Conservation (phyloP, 37 sponge, comb jelly and placozoan genomes). For the Diacarnus erythraeanus region DNA sequence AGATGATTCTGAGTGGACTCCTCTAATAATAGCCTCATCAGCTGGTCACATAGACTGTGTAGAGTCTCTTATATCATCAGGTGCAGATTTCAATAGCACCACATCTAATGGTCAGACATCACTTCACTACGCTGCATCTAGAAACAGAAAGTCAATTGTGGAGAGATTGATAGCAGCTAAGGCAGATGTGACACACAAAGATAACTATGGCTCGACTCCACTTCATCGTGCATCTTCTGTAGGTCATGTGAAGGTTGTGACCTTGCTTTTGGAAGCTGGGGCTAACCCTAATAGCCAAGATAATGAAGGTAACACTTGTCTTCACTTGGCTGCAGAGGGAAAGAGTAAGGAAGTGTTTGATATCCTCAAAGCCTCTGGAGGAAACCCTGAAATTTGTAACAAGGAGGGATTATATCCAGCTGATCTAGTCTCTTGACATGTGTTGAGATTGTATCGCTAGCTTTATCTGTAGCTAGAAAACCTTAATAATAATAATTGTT, state of each 20-base stretch:
- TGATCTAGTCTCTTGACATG: constrained; percentile 7
- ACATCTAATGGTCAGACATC: constrained; percentile 62
- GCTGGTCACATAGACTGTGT: constrained; percentile 54
- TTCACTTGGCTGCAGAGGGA: constrained; percentile 63
- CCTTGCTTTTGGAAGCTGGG: constrained; percentile 15
- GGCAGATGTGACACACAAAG: neutral
- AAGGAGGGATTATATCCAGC: constrained; percentile 51
- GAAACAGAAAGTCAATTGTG: constrained; percentile 33
- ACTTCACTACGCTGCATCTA: constrained; percentile 74
- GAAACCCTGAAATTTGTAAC: constrained; percentile 29
- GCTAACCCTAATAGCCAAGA: constrained; percentile 52
- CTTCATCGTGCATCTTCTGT: constrained; percentile 49
- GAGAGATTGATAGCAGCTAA: constrained; percentile 21
- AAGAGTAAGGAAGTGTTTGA: constrained; percentile 34
- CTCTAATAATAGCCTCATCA: constrained; percentile 67
- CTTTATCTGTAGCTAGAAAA: too few species aligned
- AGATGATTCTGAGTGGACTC: constrained; percentile 75
- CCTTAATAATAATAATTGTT: too few species aligned
- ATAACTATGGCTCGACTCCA: constrained; percentile 43
- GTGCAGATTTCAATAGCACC: constrained; percentile 18
- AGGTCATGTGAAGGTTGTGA: constrained; percentile 24
- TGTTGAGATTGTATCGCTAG: too few species aligned
- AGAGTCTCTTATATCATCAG: constrained; percentile 13
- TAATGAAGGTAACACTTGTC: constrained; percentile 56
- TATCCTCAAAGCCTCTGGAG: constrained; percentile 34